These are phyloP conservation scores for Leptatherina wallacei DNA, from an alignment of 2,797 vertebrate species.

Conservation along the genomic window DNA sequence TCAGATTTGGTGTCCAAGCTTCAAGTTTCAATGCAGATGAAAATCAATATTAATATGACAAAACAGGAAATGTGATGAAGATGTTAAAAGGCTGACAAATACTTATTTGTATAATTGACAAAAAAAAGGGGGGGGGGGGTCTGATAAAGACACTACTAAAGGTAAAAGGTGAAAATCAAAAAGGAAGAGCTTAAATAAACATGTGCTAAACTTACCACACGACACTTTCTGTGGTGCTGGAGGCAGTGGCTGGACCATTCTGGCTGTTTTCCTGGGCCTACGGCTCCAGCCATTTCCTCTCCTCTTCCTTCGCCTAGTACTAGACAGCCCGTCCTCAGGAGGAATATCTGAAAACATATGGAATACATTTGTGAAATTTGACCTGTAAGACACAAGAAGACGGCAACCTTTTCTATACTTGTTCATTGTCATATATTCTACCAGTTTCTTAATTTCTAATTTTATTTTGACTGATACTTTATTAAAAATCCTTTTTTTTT, in stretches of 20 bases:
- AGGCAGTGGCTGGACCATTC: conserved; percentile 38
- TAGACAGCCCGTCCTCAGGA: conserved; percentile 44
- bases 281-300: conserved; percentile 77
- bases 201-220: conserved; percentile 85
- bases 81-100: conserved; percentile 22
- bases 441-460: neutral
- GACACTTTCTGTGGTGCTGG: conserved; percentile 81
- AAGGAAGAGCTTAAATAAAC: conserved; percentile 7
- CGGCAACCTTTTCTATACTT: neutral
- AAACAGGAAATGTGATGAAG: conserved; percentile 27
- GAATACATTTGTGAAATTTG: neutral
- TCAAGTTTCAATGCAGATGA: conserved; percentile 18
- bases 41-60: conserved; percentile 36
- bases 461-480: neutral
- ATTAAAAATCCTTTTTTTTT: neutral
- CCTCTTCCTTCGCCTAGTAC: conserved; percentile 72
- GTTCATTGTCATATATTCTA: neutral
- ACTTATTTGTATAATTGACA: neutral
- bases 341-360: conserved; percentile 65
- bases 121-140: conserved; percentile 28
- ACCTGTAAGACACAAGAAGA: neutral
- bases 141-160: conserved; percentile 5
- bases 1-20: conserved; percentile 21
- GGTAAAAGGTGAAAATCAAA: conserved; percentile 1
- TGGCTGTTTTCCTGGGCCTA: conserved; percentile 64